Percentiles rank a stretch among this genome's conserved stretches.
Conservation (phyloP, 2,797 vertebrate genomes). For the Lacerta bilineata region DNA sequence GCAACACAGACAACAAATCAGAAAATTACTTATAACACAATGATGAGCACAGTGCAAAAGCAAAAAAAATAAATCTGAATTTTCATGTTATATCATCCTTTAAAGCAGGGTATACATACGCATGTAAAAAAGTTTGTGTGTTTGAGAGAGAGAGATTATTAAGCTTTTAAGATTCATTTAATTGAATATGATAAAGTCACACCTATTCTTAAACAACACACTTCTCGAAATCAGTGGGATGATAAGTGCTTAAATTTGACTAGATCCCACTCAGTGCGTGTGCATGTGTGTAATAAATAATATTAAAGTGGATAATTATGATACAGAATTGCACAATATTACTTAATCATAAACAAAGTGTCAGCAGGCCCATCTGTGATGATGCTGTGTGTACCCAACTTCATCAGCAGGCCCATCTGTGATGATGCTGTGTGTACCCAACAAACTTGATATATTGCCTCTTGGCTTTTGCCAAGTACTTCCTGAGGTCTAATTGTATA, state of each 20-base stretch:
- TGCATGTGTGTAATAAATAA: background rate
- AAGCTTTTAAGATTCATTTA: background rate
- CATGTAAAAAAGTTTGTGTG: background rate
- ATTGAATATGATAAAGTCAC: background rate
- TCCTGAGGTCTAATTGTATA: constrained; percentile 7
- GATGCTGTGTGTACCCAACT: background rate
- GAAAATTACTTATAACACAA: background rate
- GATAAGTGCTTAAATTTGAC: too few relatives aligned
- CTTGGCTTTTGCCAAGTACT: background rate
- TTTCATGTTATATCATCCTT: background rate
- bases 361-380: constrained; percentile 4
- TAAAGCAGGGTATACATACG: background rate
- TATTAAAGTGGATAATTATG: background rate
- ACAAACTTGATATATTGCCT: constrained; percentile 18
- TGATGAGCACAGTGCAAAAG: background rate
- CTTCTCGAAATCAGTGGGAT: background rate
- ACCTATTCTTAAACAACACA: background rate
- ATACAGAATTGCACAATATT: constrained; percentile 2
- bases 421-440: constrained; percentile 4
- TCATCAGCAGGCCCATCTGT: background rate
- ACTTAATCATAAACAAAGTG: background rate
- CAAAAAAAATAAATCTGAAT: too few relatives aligned
- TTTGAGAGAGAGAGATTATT: background rate
- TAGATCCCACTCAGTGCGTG: background rate
- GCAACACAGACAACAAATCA: background rate